These are phyloP conservation scores for Pagrus major DNA, from an alignment of 2,113 vertebrate species.

Conservation along the genomic window DNA sequence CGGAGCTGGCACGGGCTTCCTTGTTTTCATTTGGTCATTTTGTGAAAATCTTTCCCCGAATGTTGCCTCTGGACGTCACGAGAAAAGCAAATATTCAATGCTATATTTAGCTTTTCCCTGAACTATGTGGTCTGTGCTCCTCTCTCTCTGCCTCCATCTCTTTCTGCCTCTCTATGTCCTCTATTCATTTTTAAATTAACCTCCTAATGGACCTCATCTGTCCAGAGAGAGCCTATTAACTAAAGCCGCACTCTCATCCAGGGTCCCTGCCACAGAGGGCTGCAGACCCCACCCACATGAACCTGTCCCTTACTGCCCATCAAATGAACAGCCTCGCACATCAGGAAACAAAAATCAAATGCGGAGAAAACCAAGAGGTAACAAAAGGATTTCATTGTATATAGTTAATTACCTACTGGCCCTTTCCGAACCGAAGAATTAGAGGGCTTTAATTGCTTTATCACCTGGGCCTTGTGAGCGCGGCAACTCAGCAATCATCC, in stretches of 20 bases:
- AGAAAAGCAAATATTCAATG: constrained; percentile 24
- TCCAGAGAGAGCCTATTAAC: constrained; percentile 88
- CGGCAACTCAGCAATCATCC: constrained; percentile 91
- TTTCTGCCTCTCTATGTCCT: constrained; percentile 60
- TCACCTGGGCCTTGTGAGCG: constrained; percentile 95
- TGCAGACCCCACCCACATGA: constrained; percentile 76
- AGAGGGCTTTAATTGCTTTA: constrained; percentile 99
- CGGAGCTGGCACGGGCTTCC: too few species aligned
- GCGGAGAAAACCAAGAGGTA: constrained; percentile 78
- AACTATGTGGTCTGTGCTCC: constrained; percentile 12
- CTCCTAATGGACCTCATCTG: constrained; percentile 89
- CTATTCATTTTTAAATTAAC: constrained; percentile 88
- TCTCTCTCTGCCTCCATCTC: constrained; percentile 43
- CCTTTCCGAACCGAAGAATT: constrained; percentile 94
- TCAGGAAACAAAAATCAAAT: constrained; percentile 83
- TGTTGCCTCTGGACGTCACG: too few species aligned
- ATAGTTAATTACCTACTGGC: constrained; percentile 97
- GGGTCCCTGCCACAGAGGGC: constrained; percentile 70
- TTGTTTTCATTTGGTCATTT: too few species aligned
- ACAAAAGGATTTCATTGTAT: constrained; percentile 98
- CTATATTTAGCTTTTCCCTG: constrained; percentile 13
- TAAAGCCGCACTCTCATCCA: constrained; percentile 81
- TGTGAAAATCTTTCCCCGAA: too few species aligned
- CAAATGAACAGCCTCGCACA: constrained; percentile 79
- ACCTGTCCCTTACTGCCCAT: constrained; percentile 82